A percentile compares a stretch with the other conserved stretches of the same genome.
phyloP scores from a whole-genome alignment of 2,888 invertebrate genomes.

The Mesorhabditis belari region DNA sequence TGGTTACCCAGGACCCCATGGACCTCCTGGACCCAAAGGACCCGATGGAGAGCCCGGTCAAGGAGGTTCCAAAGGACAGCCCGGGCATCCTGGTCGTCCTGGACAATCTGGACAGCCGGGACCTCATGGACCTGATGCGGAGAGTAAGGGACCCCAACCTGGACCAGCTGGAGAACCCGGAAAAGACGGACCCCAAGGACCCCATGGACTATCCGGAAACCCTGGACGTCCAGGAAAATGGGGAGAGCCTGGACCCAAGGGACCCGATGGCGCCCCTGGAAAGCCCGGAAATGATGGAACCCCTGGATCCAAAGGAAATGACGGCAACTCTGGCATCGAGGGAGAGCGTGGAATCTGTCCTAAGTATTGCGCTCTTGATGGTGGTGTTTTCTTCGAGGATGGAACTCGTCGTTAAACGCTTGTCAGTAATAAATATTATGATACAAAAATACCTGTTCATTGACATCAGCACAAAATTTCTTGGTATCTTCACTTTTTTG shows the following conservation, averaged over 20 bases:
- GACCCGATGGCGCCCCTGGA: slow-evolving; percentile 7
- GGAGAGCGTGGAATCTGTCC: slow-evolving; percentile 24
- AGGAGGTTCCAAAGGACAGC: slow-evolving; percentile 16
- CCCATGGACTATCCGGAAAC: slow-evolving; percentile 21
- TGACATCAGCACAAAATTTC: slow-evolving; percentile 41
- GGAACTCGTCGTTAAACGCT: slow-evolving; percentile 34
- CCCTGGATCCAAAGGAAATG: not conserved
- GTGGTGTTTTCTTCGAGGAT: slow-evolving; percentile 49
- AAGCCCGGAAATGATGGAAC: not conserved
- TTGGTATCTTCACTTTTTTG: slow-evolving; percentile 37
- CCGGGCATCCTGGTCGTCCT: slow-evolving; percentile 10
- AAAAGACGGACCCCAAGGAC: slow-evolving; percentile 19
- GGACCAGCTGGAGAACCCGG: slow-evolving; percentile 21
- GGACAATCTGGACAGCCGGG: slow-evolving; percentile 19
- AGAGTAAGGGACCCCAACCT: slow-evolving; percentile 6
- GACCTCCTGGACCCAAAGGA: slow-evolving; percentile 21
- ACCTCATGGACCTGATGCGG: slow-evolving; percentile 10
- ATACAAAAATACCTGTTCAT: slow-evolving; percentile 30
- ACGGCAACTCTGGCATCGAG: not conserved
- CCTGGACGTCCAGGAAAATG: slow-evolving; percentile 11
- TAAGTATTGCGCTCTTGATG: slow-evolving; percentile 46
- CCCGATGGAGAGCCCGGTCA: slow-evolving; percentile 10
- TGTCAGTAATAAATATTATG: not conserved
- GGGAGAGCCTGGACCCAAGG: slow-evolving; percentile 6
- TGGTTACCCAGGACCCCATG: slow-evolving; percentile 10